Conservation (phyloP, 2,888 invertebrate genomes). For the Tetropium fuscum region DNA sequence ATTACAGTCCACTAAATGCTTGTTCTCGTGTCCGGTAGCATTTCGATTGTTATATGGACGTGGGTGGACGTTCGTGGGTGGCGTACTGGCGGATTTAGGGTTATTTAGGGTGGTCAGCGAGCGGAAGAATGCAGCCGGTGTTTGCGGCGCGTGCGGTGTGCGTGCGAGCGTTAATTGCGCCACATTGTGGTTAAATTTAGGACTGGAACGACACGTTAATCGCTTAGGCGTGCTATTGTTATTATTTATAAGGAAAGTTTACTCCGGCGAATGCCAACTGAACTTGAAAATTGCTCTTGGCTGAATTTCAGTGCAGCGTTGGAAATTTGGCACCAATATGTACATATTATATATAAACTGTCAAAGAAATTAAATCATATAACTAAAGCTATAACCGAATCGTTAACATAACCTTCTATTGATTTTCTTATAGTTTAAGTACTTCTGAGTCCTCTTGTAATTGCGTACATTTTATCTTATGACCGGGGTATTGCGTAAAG, state of each 20-base stretch:
- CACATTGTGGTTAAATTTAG: slow-evolving; percentile 56
- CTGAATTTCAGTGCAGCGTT: not conserved
- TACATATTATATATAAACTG: no score
- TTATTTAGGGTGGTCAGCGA: slow-evolving; percentile 58
- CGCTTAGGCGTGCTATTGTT: slow-evolving; percentile 22
- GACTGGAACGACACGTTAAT: slow-evolving; percentile 41
- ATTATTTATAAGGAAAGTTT: slow-evolving; percentile 22
- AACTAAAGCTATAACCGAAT: no score
- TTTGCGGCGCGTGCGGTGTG: slow-evolving; percentile 60
- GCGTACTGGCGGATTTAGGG: slow-evolving; percentile 47
- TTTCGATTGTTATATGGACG: slow-evolving; percentile 27
- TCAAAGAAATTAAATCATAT: no score
- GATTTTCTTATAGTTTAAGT: no score
- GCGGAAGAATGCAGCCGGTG: slow-evolving; percentile 59
- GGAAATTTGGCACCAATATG: not conserved
- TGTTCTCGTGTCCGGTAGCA: slow-evolving; percentile 33
- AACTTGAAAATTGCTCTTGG: slow-evolving; percentile 5
- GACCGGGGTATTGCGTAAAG: not conserved
- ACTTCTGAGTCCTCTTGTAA: no score
- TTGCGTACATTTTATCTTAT: no score
- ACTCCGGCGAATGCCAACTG: not conserved
- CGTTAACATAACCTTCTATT: no score
- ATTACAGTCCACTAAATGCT: slow-evolving; percentile 39
- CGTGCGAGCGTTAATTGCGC: slow-evolving; percentile 61
- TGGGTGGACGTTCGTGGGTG: slow-evolving; percentile 12